Base-by-base conservation (phyloP, 2,797 vertebrate genomes). In the Allobates femoralis region DNA sequence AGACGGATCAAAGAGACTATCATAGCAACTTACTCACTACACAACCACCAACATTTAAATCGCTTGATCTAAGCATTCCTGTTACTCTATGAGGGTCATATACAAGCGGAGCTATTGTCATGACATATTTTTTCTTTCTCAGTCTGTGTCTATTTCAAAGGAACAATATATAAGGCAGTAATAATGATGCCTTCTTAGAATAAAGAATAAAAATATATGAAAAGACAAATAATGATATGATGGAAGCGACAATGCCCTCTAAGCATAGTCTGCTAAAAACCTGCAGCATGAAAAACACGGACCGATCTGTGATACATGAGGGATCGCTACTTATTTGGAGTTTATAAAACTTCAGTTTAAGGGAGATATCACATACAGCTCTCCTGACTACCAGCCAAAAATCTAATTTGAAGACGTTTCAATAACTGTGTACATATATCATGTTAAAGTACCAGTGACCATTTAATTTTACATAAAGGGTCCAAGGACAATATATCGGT, bases 1-100 rank as follows among this genome's bases (percentile, higher is more conserved):
- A 62, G 5, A 5, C 26, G 88, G 90, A 93, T 92, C 91, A 93
- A 93, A 95, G 90, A 83, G 76, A 41, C 53, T 50, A 87, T 79
- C 79, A 71, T 56, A 34, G 55, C 82, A 85, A 91, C 87, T 89
- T 81, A 90, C 85, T 90, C 89, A 89, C 79, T 83, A 91, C 82
- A 90, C 88, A 88, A 69, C 62, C 85, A 37, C 28, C 74, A 51
- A 74, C 88, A 85, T 90, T 91, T 90, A 90, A 90, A 88, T 75
- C 81, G 80, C 88, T 75, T 89, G 56, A 83, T 92, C 71, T 82
- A 81, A 91, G 90, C 50, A 84, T 90, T 93, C 69, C n/a, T 84
- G 67, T 87, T 78, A 75, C 14, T 87, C 90, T 91, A 91, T 86
- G 88, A 80, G 53, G 23, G 15, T 87, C 55, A 21, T 19, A 79